Percentiles rank a stretch among this genome's conserved stretches.
phyloP scores from a whole-genome alignment of 2,888 invertebrate species.

The Augiades crinisus region DNA sequence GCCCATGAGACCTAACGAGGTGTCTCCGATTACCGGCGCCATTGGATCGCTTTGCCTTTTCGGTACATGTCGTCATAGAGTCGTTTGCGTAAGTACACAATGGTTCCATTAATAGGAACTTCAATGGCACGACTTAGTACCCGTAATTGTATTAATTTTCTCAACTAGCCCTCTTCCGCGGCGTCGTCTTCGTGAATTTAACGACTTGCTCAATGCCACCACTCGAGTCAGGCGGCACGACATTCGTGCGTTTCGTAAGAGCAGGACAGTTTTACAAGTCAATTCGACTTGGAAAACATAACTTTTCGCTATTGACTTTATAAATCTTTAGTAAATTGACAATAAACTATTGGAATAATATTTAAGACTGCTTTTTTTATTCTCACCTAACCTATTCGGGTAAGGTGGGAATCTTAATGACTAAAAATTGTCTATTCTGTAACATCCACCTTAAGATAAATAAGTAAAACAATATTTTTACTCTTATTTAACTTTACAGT shows the following conservation, averaged over 20 bases:
- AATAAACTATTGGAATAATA: no score
- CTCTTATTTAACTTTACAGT: no score
- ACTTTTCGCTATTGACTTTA: background rate
- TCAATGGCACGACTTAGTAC: slow-evolving; percentile 22
- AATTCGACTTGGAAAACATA: background rate
- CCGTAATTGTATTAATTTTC: slow-evolving; percentile 25
- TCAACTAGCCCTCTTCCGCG: slow-evolving; percentile 23
- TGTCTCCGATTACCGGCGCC: slow-evolving; percentile 44
- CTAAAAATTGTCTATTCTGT: no score
- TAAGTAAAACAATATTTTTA: no score
- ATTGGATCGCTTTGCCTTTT: slow-evolving; percentile 40
- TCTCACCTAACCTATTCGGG: no score
- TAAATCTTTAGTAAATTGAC: background rate
- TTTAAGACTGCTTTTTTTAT: no score
- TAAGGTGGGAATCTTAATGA: no score
- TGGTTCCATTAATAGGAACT: slow-evolving; percentile 30
- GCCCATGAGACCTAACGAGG: slow-evolving; percentile 38
- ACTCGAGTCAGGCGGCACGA: slow-evolving; percentile 5
- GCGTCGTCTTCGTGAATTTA: slow-evolving; percentile 16
- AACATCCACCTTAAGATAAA: no score
- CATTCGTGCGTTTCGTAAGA: background rate
- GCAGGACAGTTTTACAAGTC: background rate
- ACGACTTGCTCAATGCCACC: slow-evolving; percentile 18
- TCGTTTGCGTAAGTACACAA: slow-evolving; percentile 35
- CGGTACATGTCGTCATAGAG: slow-evolving; percentile 37